phyloP scores from a whole-genome alignment of 2,113 vertebrate species.

The Dromiciops gliroides region DNA sequence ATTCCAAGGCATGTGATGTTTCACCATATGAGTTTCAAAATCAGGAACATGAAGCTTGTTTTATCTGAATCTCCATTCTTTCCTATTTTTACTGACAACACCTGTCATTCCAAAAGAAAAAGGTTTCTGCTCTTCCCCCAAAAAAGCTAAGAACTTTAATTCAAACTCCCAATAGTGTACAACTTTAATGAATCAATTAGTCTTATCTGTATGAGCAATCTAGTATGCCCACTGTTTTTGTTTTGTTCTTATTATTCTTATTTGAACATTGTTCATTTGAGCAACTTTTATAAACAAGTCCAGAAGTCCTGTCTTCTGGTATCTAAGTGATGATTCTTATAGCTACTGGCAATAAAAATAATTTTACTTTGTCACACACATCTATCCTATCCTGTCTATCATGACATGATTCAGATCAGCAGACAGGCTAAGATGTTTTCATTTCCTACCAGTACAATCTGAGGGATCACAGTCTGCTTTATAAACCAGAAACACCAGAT shows the following conservation, averaged over 20 bases:
- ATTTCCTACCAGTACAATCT: background rate
- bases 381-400: background rate
- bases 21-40: slow-evolving; percentile 76
- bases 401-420: background rate
- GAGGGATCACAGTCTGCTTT: background rate
- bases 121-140: slow-evolving; percentile 45
- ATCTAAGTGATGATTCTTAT: background rate
- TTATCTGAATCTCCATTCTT: slow-evolving; percentile 66
- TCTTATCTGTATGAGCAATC: slow-evolving; percentile 17
- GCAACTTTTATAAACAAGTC: background rate
- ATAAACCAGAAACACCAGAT: background rate
- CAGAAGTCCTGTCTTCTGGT: background rate
- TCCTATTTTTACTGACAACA: slow-evolving; percentile 71
- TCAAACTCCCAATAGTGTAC: slow-evolving; percentile 32
- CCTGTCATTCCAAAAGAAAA: slow-evolving; percentile 59
- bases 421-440: background rate
- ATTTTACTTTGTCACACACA: background rate
- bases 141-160: slow-evolving; percentile 48
- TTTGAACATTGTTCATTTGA: slow-evolving; percentile 42
- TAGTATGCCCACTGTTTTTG: slow-evolving; percentile 13
- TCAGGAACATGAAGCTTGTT: slow-evolving; percentile 68
- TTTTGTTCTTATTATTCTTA: slow-evolving; percentile 30
- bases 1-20: slow-evolving; percentile 77
- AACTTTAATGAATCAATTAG: slow-evolving; percentile 31
- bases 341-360: background rate